Evolutionary conservation across 2,113 vertebrate genomes (phyloP), one percentile per base, ranked within the genome.

Genomic region (Bubo bubo): DNA sequence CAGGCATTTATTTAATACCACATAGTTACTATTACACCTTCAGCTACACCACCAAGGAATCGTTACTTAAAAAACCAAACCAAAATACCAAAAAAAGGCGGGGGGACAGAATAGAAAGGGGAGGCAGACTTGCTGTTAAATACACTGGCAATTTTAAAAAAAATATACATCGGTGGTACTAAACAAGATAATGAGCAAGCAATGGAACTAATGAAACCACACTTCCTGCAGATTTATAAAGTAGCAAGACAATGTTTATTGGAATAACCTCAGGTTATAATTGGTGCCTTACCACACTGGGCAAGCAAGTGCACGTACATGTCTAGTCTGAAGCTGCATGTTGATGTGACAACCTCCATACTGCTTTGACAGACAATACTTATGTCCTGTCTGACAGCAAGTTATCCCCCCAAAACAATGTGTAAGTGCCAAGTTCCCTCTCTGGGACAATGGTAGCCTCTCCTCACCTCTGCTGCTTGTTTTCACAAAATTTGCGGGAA

Each of bases 271-370:
- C 9, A 37, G 6, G 24, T 58, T 80, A 76, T n/a, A 50, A 56
- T 2, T 22, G 12, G 9, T 34, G 19, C 34, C 13, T 66, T 70
- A 77, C 4, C 24, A 45, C 8, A 23, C 16, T 3, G 19, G 5
- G 20, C 22, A 41, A 75, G 24, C 4, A 1, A 64, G 12, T 6
- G 8, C 47, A 37, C 0, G 4, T 24, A 30, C 28, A 27, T 0
- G 0, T 14, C 35, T 37, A 32, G 15, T 27, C 20, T 3, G 6
- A 88, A 70, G 2, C 47, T 9, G 55, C 9, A 6, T 12, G 16
- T 6, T 72, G 43, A 52, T 32, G 10, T 16, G 24, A 68, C 37
- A 85, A 37, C n/a, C 26, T 66, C 55, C 56, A 34, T 23, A 28
- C 9, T 41, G 14, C 58, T 72, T 43, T 35, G 43, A 82, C 66